Base-by-base conservation (phyloP, 2,888 invertebrate species). In the Eristalis arbustorum region DNA sequence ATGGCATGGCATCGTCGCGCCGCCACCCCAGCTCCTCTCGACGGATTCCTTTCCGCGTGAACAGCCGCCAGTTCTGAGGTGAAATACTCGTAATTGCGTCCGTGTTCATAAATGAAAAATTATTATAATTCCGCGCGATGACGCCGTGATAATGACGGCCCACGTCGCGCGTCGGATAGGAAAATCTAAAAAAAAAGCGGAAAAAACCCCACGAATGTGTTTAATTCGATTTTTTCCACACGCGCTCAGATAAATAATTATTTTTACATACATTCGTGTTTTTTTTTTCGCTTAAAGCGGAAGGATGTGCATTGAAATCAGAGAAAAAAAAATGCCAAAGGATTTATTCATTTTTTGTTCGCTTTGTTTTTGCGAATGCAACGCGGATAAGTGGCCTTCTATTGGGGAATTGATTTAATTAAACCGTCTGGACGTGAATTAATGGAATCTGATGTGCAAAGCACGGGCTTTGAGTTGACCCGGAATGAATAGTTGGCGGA, bases 351-450 rank as follows among this genome's bases (percentile, higher is more conserved):
- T n/a, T 42, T 63, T 73, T 22, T 72, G 18, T 49, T 49, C 8
- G 49, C 14, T 8, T 8, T 4, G 31, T 14, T 22, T 13, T 61
- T 63, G 59, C 22, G 71, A 37, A 71, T 73, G 63, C 57, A 42
- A 11, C 62, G 37, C 34, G 74, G 61, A 62, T 76, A 78, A 85
- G 73, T 87, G 85, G 77, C 71, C 56, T 66, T 75, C 75, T 85
- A 74, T 78, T 78, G 34, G 85, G 25, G 82, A 67, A 87, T 82
- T 82, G 82, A 87, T 87, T 87, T 87, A 87, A 87, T 87, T 82
- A 87, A 87, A 82, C 57, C 61, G 82, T 75, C 85, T 74, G 85
- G 67, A 68, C 78, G 31, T 78, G 78, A 71, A 87, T 75, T 74
- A 78, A 82, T 82, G 85, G 40, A 82, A 80, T 63, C 42, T 34